Evolutionary conservation across 2,888 invertebrate genomes (phyloP), one percentile per base, ranked within the genome.

Genomic region (Philonicus albiceps): DNA sequence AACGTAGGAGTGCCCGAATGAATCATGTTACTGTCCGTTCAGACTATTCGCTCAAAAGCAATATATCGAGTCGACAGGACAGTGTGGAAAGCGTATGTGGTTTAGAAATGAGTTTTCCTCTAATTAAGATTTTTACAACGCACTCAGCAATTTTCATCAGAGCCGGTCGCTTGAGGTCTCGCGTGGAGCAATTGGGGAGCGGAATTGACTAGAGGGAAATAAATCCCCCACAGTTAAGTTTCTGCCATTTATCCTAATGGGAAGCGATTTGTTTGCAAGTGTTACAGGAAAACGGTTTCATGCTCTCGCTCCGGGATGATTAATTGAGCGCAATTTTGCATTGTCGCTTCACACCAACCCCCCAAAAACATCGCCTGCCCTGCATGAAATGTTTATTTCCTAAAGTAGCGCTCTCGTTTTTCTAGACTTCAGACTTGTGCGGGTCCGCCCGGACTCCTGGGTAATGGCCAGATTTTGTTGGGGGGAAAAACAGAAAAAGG

Each of bases 201-300:
- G 78, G 49, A 78, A 78, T 78, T 78, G 78, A 78, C 78, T 78
- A 27, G 64, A 83, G 64, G 64, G 64, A 64, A 83, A 83, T 83
- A 83, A 83, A 83, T 83, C 81, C 81, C 64, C 30, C 37, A 34
- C 34, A 83, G 55, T 83, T 83, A 83, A 83, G 81, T 83, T 83
- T 55, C 64, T 34, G 64, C 37, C 81, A 83, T 83, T 83, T 83
- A 83, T 83, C 81, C 64, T 64, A 83, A 83, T 83, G 81, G 81
- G 16, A 13, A 22, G 64, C 81, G 81, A 83, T 83, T 83, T 83
- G 81, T 83, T 83, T 83, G 64, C 81, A 83, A 83, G 64, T 83
- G 64, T 64, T 83, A 83, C 81, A 83, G 81, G 81, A 22, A 83
- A 83, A 83, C 37, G 53, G 81, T 83, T 64, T 64, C 81, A 83